phyloP scores from a whole-genome alignment of 2,113 vertebrate species.

The Plecturocebus donacophilus region DNA sequence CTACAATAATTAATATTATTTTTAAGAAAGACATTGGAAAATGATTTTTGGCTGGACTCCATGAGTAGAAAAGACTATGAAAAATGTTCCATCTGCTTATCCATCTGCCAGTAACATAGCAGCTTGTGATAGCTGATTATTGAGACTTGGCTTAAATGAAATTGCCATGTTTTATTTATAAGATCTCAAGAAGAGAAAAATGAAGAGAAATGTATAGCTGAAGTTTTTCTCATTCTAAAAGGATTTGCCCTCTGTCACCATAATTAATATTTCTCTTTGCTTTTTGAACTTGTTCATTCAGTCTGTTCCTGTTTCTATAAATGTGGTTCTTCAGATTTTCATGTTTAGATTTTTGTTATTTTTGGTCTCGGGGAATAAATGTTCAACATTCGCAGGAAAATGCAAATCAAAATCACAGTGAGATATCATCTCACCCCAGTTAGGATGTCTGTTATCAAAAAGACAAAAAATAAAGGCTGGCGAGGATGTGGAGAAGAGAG shows the following conservation, averaged over 20 bases:
- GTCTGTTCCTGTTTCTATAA: background rate
- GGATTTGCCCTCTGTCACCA: background rate
- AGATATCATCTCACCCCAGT: background rate
- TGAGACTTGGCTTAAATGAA: slow-evolving; percentile 20
- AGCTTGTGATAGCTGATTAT: slow-evolving; percentile 39
- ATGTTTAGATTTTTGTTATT: slow-evolving; percentile 16
- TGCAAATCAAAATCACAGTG: background rate
- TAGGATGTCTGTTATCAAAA: background rate
- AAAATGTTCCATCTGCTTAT: slow-evolving; percentile 63
- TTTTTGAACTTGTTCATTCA: background rate
- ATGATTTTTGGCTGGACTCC: slow-evolving; percentile 46
- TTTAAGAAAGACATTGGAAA: slow-evolving; percentile 56
- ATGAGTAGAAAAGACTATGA: slow-evolving; percentile 63
- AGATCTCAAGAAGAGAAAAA: slow-evolving; percentile 40
- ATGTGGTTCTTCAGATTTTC: background rate
- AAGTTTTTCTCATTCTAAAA: slow-evolving; percentile 18
- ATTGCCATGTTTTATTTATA: slow-evolving; percentile 55
- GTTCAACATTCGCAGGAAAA: background rate
- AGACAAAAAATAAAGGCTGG: background rate
- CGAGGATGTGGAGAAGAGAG: background rate
- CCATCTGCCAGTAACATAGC: slow-evolving; percentile 54
- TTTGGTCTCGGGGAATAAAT: background rate
- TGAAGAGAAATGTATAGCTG: background rate
- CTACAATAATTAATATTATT: slow-evolving; percentile 33
- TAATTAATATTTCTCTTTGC: slow-evolving; percentile 23